Conservation (phyloP, 2,888 invertebrate genomes). For the Drosophila kokeensis region DNA sequence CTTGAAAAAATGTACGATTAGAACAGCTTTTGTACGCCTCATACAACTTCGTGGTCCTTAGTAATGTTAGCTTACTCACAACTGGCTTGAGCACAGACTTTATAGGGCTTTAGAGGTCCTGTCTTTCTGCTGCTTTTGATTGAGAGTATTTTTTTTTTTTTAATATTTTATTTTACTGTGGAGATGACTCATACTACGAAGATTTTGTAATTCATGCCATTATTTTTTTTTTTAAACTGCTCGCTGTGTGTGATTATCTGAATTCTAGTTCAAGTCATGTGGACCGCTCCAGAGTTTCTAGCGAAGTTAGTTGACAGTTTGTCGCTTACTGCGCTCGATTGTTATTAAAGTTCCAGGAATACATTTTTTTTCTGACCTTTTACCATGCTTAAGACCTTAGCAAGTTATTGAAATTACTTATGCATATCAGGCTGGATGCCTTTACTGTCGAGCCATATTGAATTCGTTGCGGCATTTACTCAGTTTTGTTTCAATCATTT, state of each 20-base stretch:
- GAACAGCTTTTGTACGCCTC: background rate
- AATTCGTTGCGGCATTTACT: background rate
- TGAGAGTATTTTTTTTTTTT: too few relatives aligned
- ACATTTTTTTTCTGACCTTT: background rate
- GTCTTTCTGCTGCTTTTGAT: too few relatives aligned
- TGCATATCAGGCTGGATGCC: background rate
- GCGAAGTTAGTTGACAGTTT: too few relatives aligned
- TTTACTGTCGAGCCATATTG: background rate
- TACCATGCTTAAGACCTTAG: background rate
- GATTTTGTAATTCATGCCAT: too few relatives aligned
- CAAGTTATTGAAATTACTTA: background rate
- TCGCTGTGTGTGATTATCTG: too few relatives aligned
- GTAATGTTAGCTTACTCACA: background rate
- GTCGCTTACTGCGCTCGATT: background rate
- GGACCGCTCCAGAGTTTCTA: too few relatives aligned
- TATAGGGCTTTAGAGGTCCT: too few relatives aligned
- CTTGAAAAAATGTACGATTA: background rate
- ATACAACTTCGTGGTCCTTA: background rate
- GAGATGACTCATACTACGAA: too few relatives aligned
- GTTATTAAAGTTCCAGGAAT: background rate
- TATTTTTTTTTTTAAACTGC: too few relatives aligned
- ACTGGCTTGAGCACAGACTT: background rate
- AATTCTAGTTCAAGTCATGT: too few relatives aligned
- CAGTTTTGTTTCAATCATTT: background rate
- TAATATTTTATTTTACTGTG: too few relatives aligned